phyloP scores from a whole-genome alignment of 2,888 invertebrate genomes.

The Cabera pusaria region DNA sequence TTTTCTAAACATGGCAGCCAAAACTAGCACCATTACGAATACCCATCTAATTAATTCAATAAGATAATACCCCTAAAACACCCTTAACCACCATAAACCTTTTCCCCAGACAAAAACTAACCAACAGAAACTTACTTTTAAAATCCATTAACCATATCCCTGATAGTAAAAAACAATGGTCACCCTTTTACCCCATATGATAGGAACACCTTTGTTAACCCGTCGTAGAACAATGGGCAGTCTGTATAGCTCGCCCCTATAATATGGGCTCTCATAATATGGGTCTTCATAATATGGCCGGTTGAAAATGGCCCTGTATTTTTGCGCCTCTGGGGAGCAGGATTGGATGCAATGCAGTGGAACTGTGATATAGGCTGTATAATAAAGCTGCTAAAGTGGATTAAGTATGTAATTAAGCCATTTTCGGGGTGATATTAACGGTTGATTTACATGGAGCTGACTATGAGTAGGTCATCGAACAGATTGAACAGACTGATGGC shows the following conservation, averaged over 20 bases:
- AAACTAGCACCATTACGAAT: no score
- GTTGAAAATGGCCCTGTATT: conserved; percentile 40
- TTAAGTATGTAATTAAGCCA: conserved; percentile 5
- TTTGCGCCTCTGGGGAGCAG: conserved; percentile 52
- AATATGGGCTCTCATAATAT: conserved; percentile 16
- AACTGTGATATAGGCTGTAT: conserved; percentile 28
- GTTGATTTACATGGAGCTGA: no score
- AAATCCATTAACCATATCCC: conserved; percentile 4
- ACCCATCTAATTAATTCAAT: no score
- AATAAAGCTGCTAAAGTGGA: conserved; percentile 2
- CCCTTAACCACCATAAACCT: no score
- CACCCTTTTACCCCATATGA: conserved; percentile 15
- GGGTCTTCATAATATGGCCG: conserved; percentile 18
- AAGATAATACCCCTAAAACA: no score
- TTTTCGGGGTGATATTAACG: no score
- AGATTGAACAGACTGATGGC: no score
- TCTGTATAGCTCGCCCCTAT: conserved; percentile 7
- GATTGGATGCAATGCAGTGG: conserved; percentile 61
- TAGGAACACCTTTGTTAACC: conserved; percentile 30
- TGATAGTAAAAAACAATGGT: conserved; percentile 22
- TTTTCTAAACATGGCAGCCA: no score
- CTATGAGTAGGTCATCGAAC: no score
- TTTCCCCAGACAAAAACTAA: no score
- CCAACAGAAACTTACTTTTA: no score
- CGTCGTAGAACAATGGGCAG: conserved; percentile 39